Evolutionary conservation across 2,888 invertebrate genomes (phyloP).

Genomic region (Xylocampa areola): DNA sequence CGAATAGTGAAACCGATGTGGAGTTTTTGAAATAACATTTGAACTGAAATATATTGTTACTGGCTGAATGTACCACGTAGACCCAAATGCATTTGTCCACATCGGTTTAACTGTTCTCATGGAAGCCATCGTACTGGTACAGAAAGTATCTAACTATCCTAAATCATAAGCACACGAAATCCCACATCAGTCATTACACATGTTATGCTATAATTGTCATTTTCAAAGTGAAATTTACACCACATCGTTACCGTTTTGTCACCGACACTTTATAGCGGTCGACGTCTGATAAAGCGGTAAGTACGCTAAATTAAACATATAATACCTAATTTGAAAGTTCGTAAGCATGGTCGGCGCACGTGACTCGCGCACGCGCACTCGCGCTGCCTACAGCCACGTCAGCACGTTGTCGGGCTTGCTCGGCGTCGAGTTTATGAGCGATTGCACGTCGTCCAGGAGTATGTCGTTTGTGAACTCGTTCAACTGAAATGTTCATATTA

Average conservation of each 20-base stretch:
- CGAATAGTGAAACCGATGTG: conserved; percentile 53
- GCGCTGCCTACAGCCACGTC: conserved; percentile 93
- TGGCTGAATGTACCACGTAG: conserved; percentile 27
- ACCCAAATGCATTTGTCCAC: conserved; percentile 32
- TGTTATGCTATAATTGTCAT: conserved; percentile 81
- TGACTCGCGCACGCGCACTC: conserved; percentile 9
- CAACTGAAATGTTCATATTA: conserved; percentile 88
- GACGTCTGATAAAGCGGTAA: conserved; percentile 63
- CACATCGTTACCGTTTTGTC: conserved; percentile 74
- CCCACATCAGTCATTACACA: conserved; percentile 73
- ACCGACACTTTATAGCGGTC: conserved; percentile 67
- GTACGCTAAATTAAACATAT: conserved; percentile 64
- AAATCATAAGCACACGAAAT: conserved; percentile 67
- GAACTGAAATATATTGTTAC: conserved; percentile 11
- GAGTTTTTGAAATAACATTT: conserved; percentile 27
- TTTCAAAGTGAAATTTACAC: conserved; percentile 83
- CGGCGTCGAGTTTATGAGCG: conserved; percentile 95
- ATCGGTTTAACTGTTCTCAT: conserved; percentile 52
- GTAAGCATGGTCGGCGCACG: conserved; percentile 51
- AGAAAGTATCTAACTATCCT: conserved; percentile 61
- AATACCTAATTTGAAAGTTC: conserved; percentile 72
- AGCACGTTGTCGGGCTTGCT: conserved; percentile 96
- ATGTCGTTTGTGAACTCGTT: conserved; percentile 96
- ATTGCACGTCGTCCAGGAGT: conserved; percentile 96
- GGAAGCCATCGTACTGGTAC: conserved; percentile 61